Percentiles rank a stretch among this genome's conserved stretches.
Conservation (phyloP, 1,140 invertebrate genomes). For the Anthonomus grandis region DNA sequence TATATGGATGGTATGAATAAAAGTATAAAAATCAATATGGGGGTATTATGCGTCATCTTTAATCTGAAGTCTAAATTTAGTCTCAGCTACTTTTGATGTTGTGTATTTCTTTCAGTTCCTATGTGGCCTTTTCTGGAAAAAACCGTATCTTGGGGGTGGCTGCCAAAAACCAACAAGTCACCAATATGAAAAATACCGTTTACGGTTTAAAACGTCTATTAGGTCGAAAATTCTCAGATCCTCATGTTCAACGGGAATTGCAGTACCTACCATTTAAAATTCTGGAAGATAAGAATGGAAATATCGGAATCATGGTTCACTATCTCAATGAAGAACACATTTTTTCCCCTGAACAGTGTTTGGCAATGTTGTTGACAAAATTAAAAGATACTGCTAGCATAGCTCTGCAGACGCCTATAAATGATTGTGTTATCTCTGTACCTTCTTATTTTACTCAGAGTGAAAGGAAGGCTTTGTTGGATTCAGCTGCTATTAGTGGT, state of each 20-base stretch:
- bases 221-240: slow-evolving; percentile 84
- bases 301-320: slow-evolving; percentile 78
- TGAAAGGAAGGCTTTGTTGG: slow-evolving; percentile 86
- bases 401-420: slow-evolving; percentile 85
- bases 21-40: too few species aligned
- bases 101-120: slow-evolving; percentile 65
- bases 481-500: slow-evolving; percentile 80
- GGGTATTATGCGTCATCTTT: too few species aligned
- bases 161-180: slow-evolving; percentile 94
- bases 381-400: slow-evolving; percentile 87
- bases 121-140: slow-evolving; percentile 89
- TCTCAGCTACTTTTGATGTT: too few species aligned
- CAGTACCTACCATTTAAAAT: slow-evolving; percentile 73
- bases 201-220: slow-evolving; percentile 90
- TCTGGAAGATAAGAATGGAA: slow-evolving; percentile 65
- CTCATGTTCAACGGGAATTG: slow-evolving; percentile 77
- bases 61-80: too few species aligned
- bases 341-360: slow-evolving; percentile 93
- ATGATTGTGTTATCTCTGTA: slow-evolving; percentile 96
- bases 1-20: too few species aligned
- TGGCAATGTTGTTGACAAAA: slow-evolving; percentile 96
- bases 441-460: slow-evolving; percentile 93
- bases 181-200: slow-evolving; percentile 96
- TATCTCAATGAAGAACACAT: slow-evolving; percentile 82
- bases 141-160: slow-evolving; percentile 92